phyloP scores from a whole-genome alignment of 2,113 vertebrate genomes.

The Oreochromis spilurus region DNA sequence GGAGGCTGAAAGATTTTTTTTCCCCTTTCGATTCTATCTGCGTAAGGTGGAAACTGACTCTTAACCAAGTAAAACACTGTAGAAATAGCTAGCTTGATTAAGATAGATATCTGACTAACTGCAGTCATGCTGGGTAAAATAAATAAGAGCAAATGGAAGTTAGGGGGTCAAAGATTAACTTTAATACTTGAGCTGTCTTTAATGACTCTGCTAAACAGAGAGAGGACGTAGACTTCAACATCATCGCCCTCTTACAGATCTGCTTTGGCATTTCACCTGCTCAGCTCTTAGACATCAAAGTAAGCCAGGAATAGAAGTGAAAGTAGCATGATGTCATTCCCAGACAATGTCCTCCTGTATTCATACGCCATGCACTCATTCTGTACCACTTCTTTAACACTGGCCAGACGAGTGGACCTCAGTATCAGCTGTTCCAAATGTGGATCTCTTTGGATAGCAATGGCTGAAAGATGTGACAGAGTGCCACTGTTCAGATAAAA shows the following conservation, averaged over 20 bases:
- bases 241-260: slow-evolving; percentile 7
- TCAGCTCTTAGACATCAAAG: slow-evolving; percentile 53
- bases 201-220: not conserved
- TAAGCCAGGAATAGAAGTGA: slow-evolving; percentile 15
- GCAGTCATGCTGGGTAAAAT: not conserved
- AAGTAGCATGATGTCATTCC: slow-evolving; percentile 43
- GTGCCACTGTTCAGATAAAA: slow-evolving; percentile 55
- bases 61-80: not conserved
- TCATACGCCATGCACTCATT: slow-evolving; percentile 25
- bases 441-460: slow-evolving; percentile 55
- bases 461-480: slow-evolving; percentile 52
- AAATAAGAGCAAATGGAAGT: not conserved
- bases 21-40: not conserved
- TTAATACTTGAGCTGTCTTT: not conserved
- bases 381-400: slow-evolving; percentile 47
- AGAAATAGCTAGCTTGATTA: not conserved
- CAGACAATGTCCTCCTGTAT: slow-evolving; percentile 39
- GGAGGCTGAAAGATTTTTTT: not conserved
- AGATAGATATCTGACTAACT: not conserved
- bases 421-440: slow-evolving; percentile 64
- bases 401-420: slow-evolving; percentile 51
- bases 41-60: not conserved
- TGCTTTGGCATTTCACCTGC: slow-evolving; percentile 40
- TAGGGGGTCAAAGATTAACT: not conserved
- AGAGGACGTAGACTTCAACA: not conserved